Evolutionary conservation across 2,888 invertebrate genomes (phyloP).

Genomic region (Sphaeridia pumilis): DNA sequence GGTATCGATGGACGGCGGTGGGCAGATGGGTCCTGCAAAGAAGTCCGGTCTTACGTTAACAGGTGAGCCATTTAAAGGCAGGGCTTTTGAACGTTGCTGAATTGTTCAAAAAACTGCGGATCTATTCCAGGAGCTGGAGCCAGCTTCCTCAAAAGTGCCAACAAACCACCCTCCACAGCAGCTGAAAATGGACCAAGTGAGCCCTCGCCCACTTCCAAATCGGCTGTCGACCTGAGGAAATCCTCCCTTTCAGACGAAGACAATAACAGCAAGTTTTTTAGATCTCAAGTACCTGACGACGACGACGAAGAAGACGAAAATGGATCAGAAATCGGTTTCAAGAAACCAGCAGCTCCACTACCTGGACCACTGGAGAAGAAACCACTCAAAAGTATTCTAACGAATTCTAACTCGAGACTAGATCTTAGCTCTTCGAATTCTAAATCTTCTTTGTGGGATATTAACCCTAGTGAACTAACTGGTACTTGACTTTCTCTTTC

Average conservation of each 20-base stretch:
- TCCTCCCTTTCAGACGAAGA: background rate
- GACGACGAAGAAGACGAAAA: background rate
- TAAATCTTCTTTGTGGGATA: conserved; percentile 9
- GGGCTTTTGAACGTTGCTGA: background rate
- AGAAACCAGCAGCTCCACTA: background rate
- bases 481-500: conserved; percentile 16
- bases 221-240: background rate
- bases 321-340: background rate
- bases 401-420: conserved; percentile 22
- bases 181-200: background rate
- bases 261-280: background rate
- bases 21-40: conserved; percentile 1
- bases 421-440: conserved; percentile 15
- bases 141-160: conserved; percentile 23
- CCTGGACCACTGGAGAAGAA: conserved; percentile 13
- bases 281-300: conserved; percentile 6
- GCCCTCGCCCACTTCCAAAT: background rate
- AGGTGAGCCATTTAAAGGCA: conserved; percentile 4
- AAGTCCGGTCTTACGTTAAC: conserved; percentile 16
- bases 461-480: conserved; percentile 24
- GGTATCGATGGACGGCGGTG: background rate
- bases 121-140: conserved; percentile 25
- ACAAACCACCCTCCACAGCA: conserved; percentile 2
- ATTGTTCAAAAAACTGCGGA: background rate
- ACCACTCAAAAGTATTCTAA: conserved; percentile 31